phyloP scores from a whole-genome alignment of 30 jellyfish, hydroid and myxozoan species.

The Cassiopea andromeda region DNA sequence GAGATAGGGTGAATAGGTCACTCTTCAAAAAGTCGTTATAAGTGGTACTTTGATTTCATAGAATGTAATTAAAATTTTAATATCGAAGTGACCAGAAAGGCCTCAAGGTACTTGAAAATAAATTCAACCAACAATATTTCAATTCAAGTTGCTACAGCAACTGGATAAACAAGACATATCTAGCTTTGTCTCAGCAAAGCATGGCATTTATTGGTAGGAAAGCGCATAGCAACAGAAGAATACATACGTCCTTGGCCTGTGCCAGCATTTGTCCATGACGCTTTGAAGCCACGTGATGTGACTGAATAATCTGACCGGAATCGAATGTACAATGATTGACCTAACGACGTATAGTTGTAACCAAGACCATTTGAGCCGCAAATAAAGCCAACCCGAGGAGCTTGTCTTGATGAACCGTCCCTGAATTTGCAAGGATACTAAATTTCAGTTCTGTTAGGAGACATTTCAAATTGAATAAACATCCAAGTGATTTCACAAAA shows the following conservation, averaged over 20 bases:
- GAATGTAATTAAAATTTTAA: no score
- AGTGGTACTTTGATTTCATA: no score
- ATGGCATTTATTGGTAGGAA: no score
- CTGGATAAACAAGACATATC: no score
- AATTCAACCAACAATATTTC: no score
- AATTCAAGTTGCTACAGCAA: no score
- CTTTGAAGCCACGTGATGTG: slow-evolving; percentile 61
- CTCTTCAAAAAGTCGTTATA: no score
- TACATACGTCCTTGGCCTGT: slow-evolving; percentile 68
- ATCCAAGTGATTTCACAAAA: no score
- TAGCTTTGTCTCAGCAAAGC: no score
- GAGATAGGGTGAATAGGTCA: no score
- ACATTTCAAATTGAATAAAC: not conserved
- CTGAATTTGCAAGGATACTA: slow-evolving; percentile 8
- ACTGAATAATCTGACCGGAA: slow-evolving; percentile 66
- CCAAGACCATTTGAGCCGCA: slow-evolving; percentile 76
- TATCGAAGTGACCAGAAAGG: no score
- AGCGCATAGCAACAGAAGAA: not conserved
- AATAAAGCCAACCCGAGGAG: slow-evolving; percentile 38
- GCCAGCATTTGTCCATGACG: slow-evolving; percentile 68
- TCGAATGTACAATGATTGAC: slow-evolving; percentile 49
- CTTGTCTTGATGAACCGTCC: slow-evolving; percentile 61
- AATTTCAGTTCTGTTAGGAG: not conserved
- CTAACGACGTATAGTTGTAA: slow-evolving; percentile 63
- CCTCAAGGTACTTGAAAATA: no score